Percentiles rank a stretch among this genome's conserved stretches.
Evolutionary conservation across 2,888 invertebrate species (phyloP).

Genomic region (Dryadula phaetusa): DNA sequence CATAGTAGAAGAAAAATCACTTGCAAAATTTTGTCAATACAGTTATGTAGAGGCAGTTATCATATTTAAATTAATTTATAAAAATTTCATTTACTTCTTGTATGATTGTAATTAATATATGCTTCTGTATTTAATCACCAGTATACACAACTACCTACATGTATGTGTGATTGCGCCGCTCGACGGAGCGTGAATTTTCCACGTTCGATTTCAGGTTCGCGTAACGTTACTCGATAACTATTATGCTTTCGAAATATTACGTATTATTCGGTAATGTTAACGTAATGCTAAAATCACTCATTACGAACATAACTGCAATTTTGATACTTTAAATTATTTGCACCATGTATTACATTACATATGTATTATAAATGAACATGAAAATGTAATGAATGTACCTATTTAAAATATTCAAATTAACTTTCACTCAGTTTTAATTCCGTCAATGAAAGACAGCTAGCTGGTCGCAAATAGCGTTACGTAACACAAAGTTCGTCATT

Average conservation of each 20-base stretch:
- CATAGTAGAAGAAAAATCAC: background rate
- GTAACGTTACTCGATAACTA: constrained; percentile 75
- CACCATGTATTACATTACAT: constrained; percentile 31
- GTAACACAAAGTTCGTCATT: constrained; percentile 76
- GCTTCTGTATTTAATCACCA: background rate
- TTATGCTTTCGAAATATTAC: constrained; percentile 80
- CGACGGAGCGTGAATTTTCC: constrained; percentile 80
- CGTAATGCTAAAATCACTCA: constrained; percentile 70
- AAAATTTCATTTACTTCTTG: background rate
- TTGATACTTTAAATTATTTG: constrained; percentile 40
- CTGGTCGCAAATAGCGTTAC: constrained; percentile 73
- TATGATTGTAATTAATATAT: constrained; percentile 1
- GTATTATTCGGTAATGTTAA: constrained; percentile 75
- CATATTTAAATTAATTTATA: background rate
- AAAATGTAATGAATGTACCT: constrained; percentile 21
- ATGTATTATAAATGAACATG: constrained; percentile 26
- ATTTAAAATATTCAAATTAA: constrained; percentile 48
- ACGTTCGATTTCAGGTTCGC: constrained; percentile 80
- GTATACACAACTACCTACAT: constrained; percentile 16
- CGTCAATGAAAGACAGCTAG: constrained; percentile 64
- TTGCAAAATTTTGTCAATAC: too few species aligned
- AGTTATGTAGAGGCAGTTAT: background rate
- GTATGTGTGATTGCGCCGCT: constrained; percentile 59
- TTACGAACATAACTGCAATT: constrained; percentile 46
- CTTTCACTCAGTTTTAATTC: constrained; percentile 60